Conservation (phyloP, 2,113 vertebrate species). For the Diadophis punctatus region DNA sequence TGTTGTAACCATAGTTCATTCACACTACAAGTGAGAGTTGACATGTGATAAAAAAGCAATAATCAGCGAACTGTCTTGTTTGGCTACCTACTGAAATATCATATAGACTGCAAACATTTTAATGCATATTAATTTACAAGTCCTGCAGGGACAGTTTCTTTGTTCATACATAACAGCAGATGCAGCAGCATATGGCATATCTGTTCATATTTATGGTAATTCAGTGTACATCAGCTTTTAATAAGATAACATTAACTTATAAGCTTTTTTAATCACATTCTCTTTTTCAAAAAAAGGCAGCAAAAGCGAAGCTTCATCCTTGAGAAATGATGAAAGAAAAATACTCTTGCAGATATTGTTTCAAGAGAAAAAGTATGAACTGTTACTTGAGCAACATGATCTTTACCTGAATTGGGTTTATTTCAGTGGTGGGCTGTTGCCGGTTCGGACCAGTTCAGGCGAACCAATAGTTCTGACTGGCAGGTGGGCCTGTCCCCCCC, state of each 20-base stretch:
- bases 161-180: constrained; percentile 76
- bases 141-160: constrained; percentile 73
- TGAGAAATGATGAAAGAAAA: constrained; percentile 21
- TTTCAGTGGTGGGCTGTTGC: not conserved
- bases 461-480: too few species aligned
- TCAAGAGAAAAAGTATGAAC: not conserved
- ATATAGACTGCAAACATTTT: constrained; percentile 61
- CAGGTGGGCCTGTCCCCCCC: too few species aligned
- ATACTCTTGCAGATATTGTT: not conserved
- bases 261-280: constrained; percentile 61
- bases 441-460: too few species aligned
- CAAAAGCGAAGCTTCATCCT: constrained; percentile 47
- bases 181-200: constrained; percentile 76
- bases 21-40: constrained; percentile 35
- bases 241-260: constrained; percentile 74
- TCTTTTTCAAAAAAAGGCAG: constrained; percentile 54
- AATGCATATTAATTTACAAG: constrained; percentile 71
- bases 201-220: constrained; percentile 82
- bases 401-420: not conserved
- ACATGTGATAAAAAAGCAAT: constrained; percentile 22
- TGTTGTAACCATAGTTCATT: constrained; percentile 43
- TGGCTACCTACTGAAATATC: constrained; percentile 50
- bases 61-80: constrained; percentile 24
- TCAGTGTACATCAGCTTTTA: constrained; percentile 79
- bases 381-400: not conserved